phyloP scores from a whole-genome alignment of 2,797 vertebrate genomes.

The Myotis vivesi region DNA sequence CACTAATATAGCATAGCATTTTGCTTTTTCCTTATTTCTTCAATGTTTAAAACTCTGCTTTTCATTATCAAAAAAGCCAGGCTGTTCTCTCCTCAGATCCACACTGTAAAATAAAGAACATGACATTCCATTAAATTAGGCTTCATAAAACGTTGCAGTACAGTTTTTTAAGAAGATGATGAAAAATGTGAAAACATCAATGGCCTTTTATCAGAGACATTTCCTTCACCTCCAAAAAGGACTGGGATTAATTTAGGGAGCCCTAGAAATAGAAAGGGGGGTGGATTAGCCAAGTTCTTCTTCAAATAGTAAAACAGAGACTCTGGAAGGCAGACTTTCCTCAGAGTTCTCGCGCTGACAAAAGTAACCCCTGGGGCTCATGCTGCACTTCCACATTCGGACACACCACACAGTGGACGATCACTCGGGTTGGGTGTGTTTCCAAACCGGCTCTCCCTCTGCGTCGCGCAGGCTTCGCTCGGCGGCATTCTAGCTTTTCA shows the following conservation, averaged over 20 bases:
- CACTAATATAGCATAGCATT: not conserved
- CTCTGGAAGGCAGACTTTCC: slow-evolving; percentile 35
- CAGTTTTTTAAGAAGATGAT: slow-evolving; percentile 46
- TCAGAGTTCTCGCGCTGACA: not conserved
- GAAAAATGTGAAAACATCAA: slow-evolving; percentile 71
- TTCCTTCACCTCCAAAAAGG: slow-evolving; percentile 60
- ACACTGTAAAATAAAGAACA: slow-evolving; percentile 13
- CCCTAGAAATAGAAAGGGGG: slow-evolving; percentile 40
- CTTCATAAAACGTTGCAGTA: not conserved
- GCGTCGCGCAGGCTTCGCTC: not conserved
- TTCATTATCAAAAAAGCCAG: slow-evolving; percentile 60
- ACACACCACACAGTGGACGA: not conserved
- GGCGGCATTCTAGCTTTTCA: slow-evolving; percentile 67
- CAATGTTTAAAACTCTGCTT: slow-evolving; percentile 62
- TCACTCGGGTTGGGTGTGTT: not conserved
- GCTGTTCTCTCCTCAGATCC: not conserved
- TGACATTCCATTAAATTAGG: slow-evolving; percentile 53
- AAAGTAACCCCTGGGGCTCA: slow-evolving; percentile 9
- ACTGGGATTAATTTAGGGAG: slow-evolving; percentile 75
- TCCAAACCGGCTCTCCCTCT: slow-evolving; percentile 51
- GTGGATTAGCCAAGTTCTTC: slow-evolving; percentile 23
- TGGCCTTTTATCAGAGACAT: slow-evolving; percentile 76
- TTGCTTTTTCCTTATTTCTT: not conserved
- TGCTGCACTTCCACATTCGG: not conserved
- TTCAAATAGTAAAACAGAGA: slow-evolving; percentile 22